Percentiles rank a stretch among this genome's conserved stretches.
Conservation (phyloP, 2,888 invertebrate species). For the Drosophila pegasa region DNA sequence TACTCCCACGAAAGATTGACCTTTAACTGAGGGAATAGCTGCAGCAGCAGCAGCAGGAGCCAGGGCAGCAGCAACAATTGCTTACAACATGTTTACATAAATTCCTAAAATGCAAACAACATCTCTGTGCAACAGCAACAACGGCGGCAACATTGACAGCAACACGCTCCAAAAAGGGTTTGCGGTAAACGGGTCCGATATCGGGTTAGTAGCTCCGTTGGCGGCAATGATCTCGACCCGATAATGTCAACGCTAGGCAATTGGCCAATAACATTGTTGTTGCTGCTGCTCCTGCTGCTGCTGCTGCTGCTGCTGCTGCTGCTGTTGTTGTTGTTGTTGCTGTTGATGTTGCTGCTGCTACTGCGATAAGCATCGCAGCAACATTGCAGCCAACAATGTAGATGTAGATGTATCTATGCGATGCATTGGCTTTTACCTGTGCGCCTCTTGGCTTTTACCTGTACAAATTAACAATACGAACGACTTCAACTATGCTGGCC, state of each 20-base stretch:
- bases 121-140: constrained; percentile 49
- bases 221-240: constrained; percentile 75
- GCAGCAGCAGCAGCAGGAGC: constrained; percentile 7
- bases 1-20: constrained; percentile 80
- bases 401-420: constrained; percentile 75
- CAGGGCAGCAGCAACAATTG: constrained; percentile 48
- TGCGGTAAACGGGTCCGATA: constrained; percentile 48
- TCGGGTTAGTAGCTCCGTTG: constrained; percentile 64
- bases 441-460: constrained; percentile 54
- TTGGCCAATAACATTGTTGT: constrained; percentile 81
- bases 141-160: constrained; percentile 74
- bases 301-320: constrained; percentile 33
- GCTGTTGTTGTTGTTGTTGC: constrained; percentile 40
- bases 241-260: constrained; percentile 83
- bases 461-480: constrained; percentile 76
- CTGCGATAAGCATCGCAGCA: constrained; percentile 70
- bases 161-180: constrained; percentile 74
- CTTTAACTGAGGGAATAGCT: constrained; percentile 70
- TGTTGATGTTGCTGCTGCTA: constrained; percentile 42
- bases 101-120: constrained; percentile 83
- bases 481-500: constrained; percentile 53
- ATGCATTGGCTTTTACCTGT: constrained; percentile 45
- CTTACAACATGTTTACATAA: constrained; percentile 83
- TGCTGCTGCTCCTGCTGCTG: constrained; percentile 54
- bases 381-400: constrained; percentile 75